These are phyloP conservation scores for Brachionus koreanus DNA, from an alignment of 1,140 invertebrate species.

Conservation along the genomic window DNA sequence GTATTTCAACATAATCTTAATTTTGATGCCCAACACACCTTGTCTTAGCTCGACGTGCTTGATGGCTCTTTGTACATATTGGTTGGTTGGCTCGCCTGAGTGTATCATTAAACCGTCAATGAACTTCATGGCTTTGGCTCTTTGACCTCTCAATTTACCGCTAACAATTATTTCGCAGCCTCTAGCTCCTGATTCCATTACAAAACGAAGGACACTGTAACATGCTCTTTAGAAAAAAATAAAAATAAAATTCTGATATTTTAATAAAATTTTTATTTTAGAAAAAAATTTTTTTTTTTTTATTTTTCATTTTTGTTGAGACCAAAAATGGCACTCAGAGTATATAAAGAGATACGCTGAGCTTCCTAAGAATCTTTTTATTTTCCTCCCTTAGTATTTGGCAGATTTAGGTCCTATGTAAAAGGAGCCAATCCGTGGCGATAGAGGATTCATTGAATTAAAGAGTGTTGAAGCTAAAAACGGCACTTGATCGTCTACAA, in stretches of 20 bases:
- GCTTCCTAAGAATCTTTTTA: conserved; percentile 24
- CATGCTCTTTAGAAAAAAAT: conserved; percentile 70
- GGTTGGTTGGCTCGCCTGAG: conserved; percentile 94
- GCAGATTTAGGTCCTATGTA: conserved; percentile 31
- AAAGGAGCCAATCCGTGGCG: conserved; percentile 35
- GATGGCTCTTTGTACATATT: conserved; percentile 96
- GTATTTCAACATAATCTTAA: conserved; percentile 99
- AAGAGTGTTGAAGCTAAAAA: background rate
- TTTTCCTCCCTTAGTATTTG: conserved; percentile 17
- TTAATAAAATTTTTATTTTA: no score
- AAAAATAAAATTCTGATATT: no score
- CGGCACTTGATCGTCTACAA: conserved; percentile 8
- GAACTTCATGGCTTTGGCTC: conserved; percentile 99
- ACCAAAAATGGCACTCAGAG: background rate
- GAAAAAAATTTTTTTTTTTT: background rate
- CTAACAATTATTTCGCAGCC: conserved; percentile 98
- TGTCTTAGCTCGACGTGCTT: conserved; percentile 93
- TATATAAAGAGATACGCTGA: background rate
- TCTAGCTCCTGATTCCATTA: conserved; percentile 96
- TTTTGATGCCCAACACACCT: conserved; percentile 84
- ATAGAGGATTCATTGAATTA: background rate
- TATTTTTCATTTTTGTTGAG: background rate
- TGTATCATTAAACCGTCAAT: conserved; percentile 99
- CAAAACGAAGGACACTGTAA: conserved; percentile 96
- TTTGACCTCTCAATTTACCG: conserved; percentile 94